Percentiles rank a stretch among this genome's conserved stretches.
These are phyloP conservation scores for Beris morrisii DNA, from an alignment of 2,888 invertebrate genomes.

Conservation along the genomic window DNA sequence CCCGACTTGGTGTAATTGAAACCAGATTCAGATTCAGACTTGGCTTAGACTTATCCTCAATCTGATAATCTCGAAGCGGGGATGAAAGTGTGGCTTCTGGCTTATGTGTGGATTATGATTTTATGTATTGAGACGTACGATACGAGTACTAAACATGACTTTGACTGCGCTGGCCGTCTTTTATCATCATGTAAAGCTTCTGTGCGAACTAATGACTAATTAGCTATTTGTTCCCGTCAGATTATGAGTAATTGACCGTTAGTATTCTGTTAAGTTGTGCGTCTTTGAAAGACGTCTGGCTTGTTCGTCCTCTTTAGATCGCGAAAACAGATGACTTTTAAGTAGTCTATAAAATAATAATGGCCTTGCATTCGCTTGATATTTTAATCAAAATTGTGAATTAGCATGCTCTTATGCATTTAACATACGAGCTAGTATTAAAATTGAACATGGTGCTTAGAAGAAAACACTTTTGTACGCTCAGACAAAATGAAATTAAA, in stretches of 20 bases:
- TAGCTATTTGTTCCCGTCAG: slow-evolving; percentile 26
- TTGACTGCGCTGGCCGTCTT: slow-evolving; percentile 7
- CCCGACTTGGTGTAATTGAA: slow-evolving; percentile 15
- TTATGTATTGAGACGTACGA: not conserved
- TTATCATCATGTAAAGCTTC: not conserved
- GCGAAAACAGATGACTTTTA: not conserved
- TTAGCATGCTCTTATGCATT: too few species aligned
- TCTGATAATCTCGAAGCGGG: slow-evolving; percentile 7
- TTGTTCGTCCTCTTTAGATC: not conserved
- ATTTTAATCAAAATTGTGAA: too few species aligned
- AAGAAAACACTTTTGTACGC: too few species aligned
- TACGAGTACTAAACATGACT: slow-evolving; percentile 9
- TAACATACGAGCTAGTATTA: too few species aligned
- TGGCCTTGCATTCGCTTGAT: too few species aligned
- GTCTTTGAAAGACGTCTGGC: not conserved
- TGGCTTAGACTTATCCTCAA: slow-evolving; percentile 16
- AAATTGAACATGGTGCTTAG: too few species aligned
- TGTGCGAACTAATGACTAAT: slow-evolving; percentile 20
- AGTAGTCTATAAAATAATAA: too few species aligned
- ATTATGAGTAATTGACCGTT: slow-evolving; percentile 28
- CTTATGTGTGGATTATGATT: slow-evolving; percentile 7
- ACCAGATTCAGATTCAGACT: slow-evolving; percentile 24
- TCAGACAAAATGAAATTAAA: too few species aligned
- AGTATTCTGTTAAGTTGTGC: slow-evolving; percentile 12
- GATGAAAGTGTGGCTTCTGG: not conserved